phyloP scores from a whole-genome alignment of 2,888 invertebrate species.

The Plebejus argus region DNA sequence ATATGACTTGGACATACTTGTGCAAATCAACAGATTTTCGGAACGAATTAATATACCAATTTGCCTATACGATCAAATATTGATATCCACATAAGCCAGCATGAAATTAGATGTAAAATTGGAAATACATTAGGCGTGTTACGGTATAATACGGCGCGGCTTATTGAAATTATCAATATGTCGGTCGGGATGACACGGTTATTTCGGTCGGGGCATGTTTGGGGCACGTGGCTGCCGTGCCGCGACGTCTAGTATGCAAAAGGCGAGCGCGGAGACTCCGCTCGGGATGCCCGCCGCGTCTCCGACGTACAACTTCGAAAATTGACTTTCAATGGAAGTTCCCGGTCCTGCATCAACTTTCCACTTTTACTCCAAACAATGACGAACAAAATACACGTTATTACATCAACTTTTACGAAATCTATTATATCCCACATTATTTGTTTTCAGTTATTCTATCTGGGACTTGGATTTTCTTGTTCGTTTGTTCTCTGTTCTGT shows the following conservation, averaged over 20 bases:
- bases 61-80: neutral
- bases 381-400: slow-evolving; percentile 44
- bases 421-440: slow-evolving; percentile 42
- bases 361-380: slow-evolving; percentile 58
- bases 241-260: slow-evolving; percentile 58
- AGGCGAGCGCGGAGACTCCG: slow-evolving; percentile 45
- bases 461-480: slow-evolving; percentile 20
- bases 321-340: slow-evolving; percentile 73
- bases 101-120: slow-evolving; percentile 18
- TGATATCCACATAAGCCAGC: neutral
- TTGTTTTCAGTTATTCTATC: slow-evolving; percentile 37
- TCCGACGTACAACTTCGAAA: slow-evolving; percentile 65
- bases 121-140: slow-evolving; percentile 25
- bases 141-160: slow-evolving; percentile 1
- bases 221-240: slow-evolving; percentile 52
- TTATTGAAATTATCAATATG: slow-evolving; percentile 40
- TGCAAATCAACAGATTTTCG: neutral
- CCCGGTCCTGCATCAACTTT: slow-evolving; percentile 60
- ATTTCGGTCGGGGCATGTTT: slow-evolving; percentile 41
- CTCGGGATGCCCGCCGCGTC: slow-evolving; percentile 53
- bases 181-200: slow-evolving; percentile 36
- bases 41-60: neutral
- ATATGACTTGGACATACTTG: neutral
- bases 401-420: slow-evolving; percentile 44
- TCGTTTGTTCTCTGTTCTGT: slow-evolving; percentile 25